A percentile compares a stretch with the other conserved stretches of the same genome.
These are phyloP conservation scores for Lasius fuliginosus DNA, from an alignment of 2,888 invertebrate genomes.

Conservation along the genomic window DNA sequence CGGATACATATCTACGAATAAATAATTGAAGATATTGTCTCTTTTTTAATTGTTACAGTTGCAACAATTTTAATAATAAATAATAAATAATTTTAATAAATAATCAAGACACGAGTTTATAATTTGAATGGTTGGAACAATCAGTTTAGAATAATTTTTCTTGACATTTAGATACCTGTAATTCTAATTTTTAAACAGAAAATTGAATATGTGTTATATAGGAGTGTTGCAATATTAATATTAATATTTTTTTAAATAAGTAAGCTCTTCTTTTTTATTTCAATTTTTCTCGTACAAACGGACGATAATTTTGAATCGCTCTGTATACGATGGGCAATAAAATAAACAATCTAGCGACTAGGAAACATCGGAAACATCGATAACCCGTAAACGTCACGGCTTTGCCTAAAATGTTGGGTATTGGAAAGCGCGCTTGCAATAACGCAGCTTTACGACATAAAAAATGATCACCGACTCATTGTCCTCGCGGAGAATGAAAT, in stretches of 20 bases:
- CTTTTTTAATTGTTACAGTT: not conserved
- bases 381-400: slow-evolving; percentile 60
- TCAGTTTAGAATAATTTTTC: not conserved
- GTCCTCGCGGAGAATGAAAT: slow-evolving; percentile 29
- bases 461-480: slow-evolving; percentile 14
- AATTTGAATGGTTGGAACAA: not conserved
- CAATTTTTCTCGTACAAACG: not conserved
- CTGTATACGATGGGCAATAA: slow-evolving; percentile 43
- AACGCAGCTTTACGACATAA: slow-evolving; percentile 37
- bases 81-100: no score
- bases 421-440: slow-evolving; percentile 54
- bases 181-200: not conserved
- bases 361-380: slow-evolving; percentile 44
- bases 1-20: not conserved
- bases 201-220: not conserved
- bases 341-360: slow-evolving; percentile 54
- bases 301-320: slow-evolving; percentile 7
- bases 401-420: slow-evolving; percentile 66
- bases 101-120: not conserved
- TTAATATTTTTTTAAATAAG: not conserved
- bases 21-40: not conserved
- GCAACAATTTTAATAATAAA: not conserved
- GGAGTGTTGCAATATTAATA: not conserved
- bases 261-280: not conserved
- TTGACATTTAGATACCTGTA: not conserved